Conservation (phyloP, 2,113 vertebrate species). For the Psephotus haematonotus region DNA sequence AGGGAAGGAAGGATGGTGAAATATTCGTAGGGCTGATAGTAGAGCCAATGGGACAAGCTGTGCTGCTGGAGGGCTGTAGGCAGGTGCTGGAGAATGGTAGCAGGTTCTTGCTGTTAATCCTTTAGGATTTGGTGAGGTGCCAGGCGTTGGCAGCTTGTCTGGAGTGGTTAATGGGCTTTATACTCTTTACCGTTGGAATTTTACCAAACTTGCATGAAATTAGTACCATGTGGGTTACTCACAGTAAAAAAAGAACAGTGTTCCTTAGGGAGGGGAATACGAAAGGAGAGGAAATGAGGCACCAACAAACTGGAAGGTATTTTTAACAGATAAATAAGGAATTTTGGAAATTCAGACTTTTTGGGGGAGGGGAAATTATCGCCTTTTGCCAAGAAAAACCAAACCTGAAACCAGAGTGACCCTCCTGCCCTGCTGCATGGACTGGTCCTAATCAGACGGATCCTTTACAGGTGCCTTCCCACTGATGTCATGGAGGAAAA, state of each 20-base stretch:
- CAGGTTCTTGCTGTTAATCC: background rate
- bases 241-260: background rate
- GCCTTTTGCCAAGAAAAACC: background rate
- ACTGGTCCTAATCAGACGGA: background rate
- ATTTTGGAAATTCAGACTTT: background rate
- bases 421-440: rapidly evolving
- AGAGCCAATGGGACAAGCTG: background rate
- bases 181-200: background rate
- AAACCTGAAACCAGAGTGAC: background rate
- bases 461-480: background rate
- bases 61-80: background rate
- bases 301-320: background rate
- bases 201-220: background rate
- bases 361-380: background rate
- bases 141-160: background rate
- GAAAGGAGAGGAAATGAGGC: background rate
- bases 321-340: background rate
- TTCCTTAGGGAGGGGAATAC: background rate
- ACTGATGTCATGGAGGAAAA: background rate
- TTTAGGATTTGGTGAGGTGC: background rate
- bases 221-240: rapidly evolving
- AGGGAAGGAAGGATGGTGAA: background rate
- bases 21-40: background rate
- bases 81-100: no score
- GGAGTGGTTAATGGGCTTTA: background rate